Evolutionary conservation across 2,113 vertebrate species (phyloP), one percentile per base, ranked within the genome.

Genomic region (Verasper variegatus): DNA sequence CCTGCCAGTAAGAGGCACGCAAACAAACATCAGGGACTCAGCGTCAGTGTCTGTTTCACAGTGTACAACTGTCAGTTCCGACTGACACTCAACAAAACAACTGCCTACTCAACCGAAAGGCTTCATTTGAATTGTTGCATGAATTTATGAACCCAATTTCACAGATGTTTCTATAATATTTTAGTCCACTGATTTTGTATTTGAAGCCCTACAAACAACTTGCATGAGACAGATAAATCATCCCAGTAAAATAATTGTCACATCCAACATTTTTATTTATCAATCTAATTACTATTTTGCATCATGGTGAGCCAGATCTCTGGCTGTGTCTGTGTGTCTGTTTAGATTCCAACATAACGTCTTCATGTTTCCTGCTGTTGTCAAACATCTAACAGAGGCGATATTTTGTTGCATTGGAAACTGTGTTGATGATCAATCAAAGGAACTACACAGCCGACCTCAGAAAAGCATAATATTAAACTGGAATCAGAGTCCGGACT

Each of bases 1-100:
- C 73, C 68, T 82, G 70, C 68, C 61, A 74, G 78, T 55, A 66
- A 23, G 77, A 74, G 69, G 52, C 76, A 62, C 81, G 83, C 81
- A 88, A 75, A 91, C 85, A 91, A 88, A 84, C 84, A 86, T 57
- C 83, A 86, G 62, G 67, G 58, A 71, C 58, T 35, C 70, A 82
- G 66, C 5, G 26, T 35, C 73, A 82, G 66, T 8, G 40, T 35
- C 73, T 14, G 18, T 79, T n/a, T 76, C 37, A 68, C 58, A 70
- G 54, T 2, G 2, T 52, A 27, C 47, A 65, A 60, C 65, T 71
- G 59, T 70, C 27, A 76, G 47, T 70, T 27, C 20, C 4, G 35
- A 4, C 21, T 60, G 24, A 59, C 55, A 23, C 37, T 23, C 51
- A 21, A 68, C 31, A 31, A 57, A 65, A 56, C n/a, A 20, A 45